phyloP scores from a whole-genome alignment of 2,888 invertebrate species.

The Pilophorus perplexus region DNA sequence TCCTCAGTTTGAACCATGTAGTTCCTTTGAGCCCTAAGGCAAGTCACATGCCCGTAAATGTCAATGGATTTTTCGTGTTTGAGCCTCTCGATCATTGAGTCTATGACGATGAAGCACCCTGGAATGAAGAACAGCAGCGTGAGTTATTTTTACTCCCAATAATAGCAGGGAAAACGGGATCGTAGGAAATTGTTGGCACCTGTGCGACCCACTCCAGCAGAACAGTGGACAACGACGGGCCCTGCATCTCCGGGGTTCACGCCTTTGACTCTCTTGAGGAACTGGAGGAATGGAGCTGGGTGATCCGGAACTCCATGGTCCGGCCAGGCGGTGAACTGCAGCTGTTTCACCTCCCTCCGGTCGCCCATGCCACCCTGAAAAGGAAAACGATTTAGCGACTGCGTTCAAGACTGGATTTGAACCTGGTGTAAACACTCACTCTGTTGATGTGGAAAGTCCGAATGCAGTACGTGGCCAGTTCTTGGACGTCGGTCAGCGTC shows the following conservation, averaged over 20 bases:
- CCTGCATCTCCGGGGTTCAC: slow-evolving; percentile 55
- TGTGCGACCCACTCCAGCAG: slow-evolving; percentile 84
- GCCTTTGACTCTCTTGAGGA: slow-evolving; percentile 67
- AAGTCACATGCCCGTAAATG: slow-evolving; percentile 98
- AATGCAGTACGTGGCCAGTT: slow-evolving; percentile 96
- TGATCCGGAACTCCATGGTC: slow-evolving; percentile 99
- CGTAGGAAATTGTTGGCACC: too few relatives aligned
- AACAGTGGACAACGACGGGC: slow-evolving; percentile 54
- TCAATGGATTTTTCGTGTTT: slow-evolving; percentile 97
- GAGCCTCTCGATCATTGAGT: slow-evolving; percentile 96
- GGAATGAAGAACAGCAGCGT: background rate
- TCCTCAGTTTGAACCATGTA: slow-evolving; percentile 99
- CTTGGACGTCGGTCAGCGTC: slow-evolving; percentile 90
- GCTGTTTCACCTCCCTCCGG: slow-evolving; percentile 90
- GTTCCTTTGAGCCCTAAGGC: slow-evolving; percentile 93
- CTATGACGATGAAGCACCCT: slow-evolving; percentile 97
- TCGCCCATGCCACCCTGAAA: slow-evolving; percentile 69
- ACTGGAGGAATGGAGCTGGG: slow-evolving; percentile 96
- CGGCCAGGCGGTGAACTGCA: slow-evolving; percentile 99
- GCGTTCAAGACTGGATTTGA: too few relatives aligned
- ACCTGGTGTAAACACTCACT: slow-evolving; percentile 49
- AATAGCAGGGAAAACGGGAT: too few relatives aligned
- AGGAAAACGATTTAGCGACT: too few relatives aligned
- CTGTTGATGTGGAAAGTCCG: slow-evolving; percentile 89
- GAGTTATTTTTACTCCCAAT: too few relatives aligned